These are phyloP conservation scores for Meriones unguiculatus DNA, from an alignment of 2,113 vertebrate species.

Conservation along the genomic window DNA sequence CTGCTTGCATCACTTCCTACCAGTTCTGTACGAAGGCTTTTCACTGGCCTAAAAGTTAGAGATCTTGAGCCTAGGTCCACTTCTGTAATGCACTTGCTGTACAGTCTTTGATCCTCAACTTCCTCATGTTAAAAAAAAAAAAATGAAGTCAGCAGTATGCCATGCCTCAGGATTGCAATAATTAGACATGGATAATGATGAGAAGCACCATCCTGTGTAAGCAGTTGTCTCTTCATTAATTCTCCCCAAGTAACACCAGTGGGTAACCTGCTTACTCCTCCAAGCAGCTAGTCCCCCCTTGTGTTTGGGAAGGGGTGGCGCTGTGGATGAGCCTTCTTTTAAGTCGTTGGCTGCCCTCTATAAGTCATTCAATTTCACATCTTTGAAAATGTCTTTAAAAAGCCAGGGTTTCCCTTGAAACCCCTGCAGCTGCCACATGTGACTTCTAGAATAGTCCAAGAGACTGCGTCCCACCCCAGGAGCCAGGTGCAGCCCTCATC, in stretches of 20 bases:
- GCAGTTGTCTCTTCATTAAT: rapidly evolving
- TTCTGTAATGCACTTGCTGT: background rate
- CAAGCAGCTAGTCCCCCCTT: background rate
- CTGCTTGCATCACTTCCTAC: background rate
- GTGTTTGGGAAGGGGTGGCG: background rate
- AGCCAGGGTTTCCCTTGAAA: background rate
- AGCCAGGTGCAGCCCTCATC: conserved; percentile 14
- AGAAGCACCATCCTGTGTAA: rapidly evolving
- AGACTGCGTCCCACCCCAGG: background rate
- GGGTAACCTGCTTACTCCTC: background rate
- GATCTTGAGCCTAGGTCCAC: background rate
- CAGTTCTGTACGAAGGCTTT: background rate
- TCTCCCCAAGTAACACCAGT: background rate
- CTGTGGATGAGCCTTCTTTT: background rate
- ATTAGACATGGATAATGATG: rapidly evolving
- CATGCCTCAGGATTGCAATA: background rate
- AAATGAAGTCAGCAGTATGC: background rate
- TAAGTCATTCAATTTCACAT: too few relatives aligned
- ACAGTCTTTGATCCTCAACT: background rate
- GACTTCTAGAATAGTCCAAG: background rate
- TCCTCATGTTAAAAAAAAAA: conserved; percentile 1
- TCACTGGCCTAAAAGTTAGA: background rate
- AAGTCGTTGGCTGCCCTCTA: background rate
- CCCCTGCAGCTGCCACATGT: background rate
- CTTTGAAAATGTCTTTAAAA: background rate